These are phyloP conservation scores for Ichneumoninae sp. DNA, from an alignment of 2,888 invertebrate genomes.

Conservation along the genomic window DNA sequence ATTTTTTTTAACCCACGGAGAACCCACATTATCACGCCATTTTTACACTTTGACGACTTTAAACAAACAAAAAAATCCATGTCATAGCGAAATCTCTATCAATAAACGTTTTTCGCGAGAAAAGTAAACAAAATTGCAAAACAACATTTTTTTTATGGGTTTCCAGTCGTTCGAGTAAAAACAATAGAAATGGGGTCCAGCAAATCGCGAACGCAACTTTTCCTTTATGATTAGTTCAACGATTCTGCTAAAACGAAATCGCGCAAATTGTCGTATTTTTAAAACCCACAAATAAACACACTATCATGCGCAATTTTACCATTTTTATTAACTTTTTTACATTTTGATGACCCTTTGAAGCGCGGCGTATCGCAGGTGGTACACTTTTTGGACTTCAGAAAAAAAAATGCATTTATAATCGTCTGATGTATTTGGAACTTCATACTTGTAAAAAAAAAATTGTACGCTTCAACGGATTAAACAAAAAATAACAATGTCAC, in stretches of 20 bases:
- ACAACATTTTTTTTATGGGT: neutral
- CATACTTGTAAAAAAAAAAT: neutral
- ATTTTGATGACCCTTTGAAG: no score
- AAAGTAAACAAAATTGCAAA: neutral
- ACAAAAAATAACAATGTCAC: neutral
- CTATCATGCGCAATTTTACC: neutral
- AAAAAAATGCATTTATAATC: no score
- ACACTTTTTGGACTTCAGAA: no score
- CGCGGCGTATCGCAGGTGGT: no score
- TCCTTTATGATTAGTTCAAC: neutral
- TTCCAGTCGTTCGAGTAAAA: neutral
- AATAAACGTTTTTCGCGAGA: neutral
- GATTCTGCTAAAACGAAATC: no score
- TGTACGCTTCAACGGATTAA: neutral
- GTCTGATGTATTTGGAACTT: no score
- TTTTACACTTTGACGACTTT: neutral
- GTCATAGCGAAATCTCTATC: neutral
- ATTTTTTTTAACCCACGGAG: neutral
- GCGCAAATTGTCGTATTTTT: no score
- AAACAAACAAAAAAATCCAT: neutral
- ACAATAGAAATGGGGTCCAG: neutral
- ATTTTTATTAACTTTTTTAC: neutral
- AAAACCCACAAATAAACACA: neutral
- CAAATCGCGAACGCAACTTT: neutral
- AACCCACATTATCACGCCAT: neutral